Conservation (phyloP, 2,888 invertebrate genomes). For the Steromphala cineraria region DNA sequence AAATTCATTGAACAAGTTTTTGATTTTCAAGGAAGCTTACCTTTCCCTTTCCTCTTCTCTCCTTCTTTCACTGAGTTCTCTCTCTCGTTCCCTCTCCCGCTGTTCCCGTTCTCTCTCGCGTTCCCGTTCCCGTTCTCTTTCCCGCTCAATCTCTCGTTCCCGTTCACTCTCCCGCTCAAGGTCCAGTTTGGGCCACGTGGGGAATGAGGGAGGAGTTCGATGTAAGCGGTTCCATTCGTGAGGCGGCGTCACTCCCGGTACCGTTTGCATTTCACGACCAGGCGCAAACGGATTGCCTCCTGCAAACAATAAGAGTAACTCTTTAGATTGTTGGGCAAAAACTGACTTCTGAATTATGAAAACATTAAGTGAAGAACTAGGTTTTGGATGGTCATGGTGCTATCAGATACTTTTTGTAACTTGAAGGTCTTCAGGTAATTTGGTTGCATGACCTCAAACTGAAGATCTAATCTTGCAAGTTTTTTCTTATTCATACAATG, state of each 20-base stretch:
- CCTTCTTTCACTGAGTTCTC: not conserved
- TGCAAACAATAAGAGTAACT: not conserved
- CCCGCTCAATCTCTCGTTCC: conserved; percentile 35
- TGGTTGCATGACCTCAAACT: no score
- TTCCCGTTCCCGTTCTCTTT: conserved; percentile 42
- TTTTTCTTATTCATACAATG: no score
- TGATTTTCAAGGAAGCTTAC: conserved; percentile 9
- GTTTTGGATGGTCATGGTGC: no score
- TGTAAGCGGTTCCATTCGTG: conserved; percentile 70
- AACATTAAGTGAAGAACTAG: no score
- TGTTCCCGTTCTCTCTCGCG: conserved; percentile 38
- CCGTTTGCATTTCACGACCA: conserved; percentile 50
- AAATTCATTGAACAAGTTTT: no score
- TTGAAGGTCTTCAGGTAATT: no score
- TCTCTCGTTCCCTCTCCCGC: not conserved
- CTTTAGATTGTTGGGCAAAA: conserved; percentile 24
- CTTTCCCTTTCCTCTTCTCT: conserved; percentile 55
- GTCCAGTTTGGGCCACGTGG: conserved; percentile 58
- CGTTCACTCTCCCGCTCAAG: conserved; percentile 50
- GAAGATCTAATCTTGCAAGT: no score
- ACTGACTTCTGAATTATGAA: no score
- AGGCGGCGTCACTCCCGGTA: conserved; percentile 57
- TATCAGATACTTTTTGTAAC: no score
- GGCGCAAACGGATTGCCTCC: conserved; percentile 41
- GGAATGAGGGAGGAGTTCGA: conserved; percentile 70